Conservation (phyloP, 2,888 invertebrate genomes). For the Trichopria drosophilae region DNA sequence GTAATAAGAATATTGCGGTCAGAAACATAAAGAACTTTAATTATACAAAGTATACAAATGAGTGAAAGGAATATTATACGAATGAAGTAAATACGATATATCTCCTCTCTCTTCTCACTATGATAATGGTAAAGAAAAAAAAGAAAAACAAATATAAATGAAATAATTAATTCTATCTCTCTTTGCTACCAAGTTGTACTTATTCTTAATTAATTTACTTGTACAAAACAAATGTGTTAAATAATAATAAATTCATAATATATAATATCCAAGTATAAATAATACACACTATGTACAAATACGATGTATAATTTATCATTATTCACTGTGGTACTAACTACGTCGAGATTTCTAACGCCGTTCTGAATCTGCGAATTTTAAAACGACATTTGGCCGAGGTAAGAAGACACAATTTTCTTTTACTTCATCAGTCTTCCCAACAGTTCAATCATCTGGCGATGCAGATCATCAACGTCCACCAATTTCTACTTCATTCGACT, state of each 20-base stretch:
- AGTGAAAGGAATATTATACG: constrained; percentile 42
- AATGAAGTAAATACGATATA: constrained; percentile 45
- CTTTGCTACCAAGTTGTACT: constrained; percentile 61
- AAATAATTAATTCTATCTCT: constrained; percentile 58
- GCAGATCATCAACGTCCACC: too few relatives aligned
- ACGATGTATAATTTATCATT: too few relatives aligned
- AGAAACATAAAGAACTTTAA: constrained; percentile 50
- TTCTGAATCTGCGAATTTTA: too few relatives aligned
- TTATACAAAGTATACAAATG: constrained; percentile 31
- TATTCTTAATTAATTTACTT: constrained; percentile 60
- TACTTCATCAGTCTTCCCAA: too few relatives aligned
- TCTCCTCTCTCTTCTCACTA: constrained; percentile 53
- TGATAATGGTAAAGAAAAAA: constrained; percentile 55
- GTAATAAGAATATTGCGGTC: constrained; percentile 47
- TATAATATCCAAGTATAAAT: too few relatives aligned
- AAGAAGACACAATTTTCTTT: too few relatives aligned
- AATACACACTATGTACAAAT: too few relatives aligned
- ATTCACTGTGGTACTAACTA: too few relatives aligned
- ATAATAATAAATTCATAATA: constrained; percentile 56
- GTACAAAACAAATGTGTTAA: constrained; percentile 60
- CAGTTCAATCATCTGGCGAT: too few relatives aligned
- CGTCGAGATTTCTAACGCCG: too few relatives aligned
- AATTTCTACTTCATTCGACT: too few relatives aligned
- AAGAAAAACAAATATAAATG: constrained; percentile 38
- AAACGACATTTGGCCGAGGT: too few relatives aligned